Percentiles rank a stretch among this genome's conserved stretches.
Conservation (phyloP, 2,888 invertebrate genomes). For the Cheilosia impressa region DNA sequence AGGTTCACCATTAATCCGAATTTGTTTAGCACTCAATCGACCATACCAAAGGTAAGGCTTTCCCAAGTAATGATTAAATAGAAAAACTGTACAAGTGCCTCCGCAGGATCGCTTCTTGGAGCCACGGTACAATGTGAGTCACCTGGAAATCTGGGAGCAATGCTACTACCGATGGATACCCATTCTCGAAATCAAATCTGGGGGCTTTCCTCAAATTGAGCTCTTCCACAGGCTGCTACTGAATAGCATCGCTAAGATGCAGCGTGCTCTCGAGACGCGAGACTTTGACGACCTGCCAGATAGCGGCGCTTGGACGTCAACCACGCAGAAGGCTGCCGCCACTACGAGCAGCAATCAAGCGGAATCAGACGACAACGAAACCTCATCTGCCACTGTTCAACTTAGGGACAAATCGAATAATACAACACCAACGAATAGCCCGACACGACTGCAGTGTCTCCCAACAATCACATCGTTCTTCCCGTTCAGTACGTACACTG, state of each 20-base stretch:
- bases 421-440: slow-evolving; percentile 78
- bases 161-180: slow-evolving; percentile 96
- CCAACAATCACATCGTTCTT: slow-evolving; percentile 83
- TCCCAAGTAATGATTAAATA: not conserved
- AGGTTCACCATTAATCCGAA: slow-evolving; percentile 81
- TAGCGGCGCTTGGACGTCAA: slow-evolving; percentile 23
- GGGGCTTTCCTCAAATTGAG: slow-evolving; percentile 83
- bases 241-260: slow-evolving; percentile 82
- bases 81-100: not conserved
- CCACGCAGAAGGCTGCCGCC: slow-evolving; percentile 20
- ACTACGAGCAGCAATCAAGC: slow-evolving; percentile 42
- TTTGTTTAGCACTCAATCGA: slow-evolving; percentile 81
- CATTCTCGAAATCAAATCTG: slow-evolving; percentile 87
- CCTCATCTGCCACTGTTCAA: slow-evolving; percentile 55
- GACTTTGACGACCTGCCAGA: slow-evolving; percentile 82
- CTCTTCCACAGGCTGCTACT: slow-evolving; percentile 82
- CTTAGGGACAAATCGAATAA: slow-evolving; percentile 71
- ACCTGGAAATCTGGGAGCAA: slow-evolving; percentile 91
- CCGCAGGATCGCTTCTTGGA: slow-evolving; percentile 82
- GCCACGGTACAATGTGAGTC: slow-evolving; percentile 85
- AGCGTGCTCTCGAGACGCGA: slow-evolving; percentile 82
- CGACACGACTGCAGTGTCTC: slow-evolving; percentile 73
- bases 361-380: slow-evolving; percentile 70
- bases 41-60: slow-evolving; percentile 79
- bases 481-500: slow-evolving; percentile 82